These are phyloP conservation scores for Varanus salvator DNA, from an alignment of 2,113 vertebrate species.

Conservation along the genomic window DNA sequence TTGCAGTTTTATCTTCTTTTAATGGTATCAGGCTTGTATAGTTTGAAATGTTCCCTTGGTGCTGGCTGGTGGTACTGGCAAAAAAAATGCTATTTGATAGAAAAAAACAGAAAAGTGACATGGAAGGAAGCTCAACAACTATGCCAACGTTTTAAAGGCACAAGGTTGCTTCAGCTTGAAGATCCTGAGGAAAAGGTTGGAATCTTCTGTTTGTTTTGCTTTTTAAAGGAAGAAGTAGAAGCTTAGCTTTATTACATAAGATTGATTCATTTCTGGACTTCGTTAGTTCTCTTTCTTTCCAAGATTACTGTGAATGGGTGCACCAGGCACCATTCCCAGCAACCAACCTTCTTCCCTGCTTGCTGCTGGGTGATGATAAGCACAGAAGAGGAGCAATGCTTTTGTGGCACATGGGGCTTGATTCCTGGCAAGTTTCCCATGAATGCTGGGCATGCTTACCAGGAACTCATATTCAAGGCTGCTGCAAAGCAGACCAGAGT, in stretches of 20 bases:
- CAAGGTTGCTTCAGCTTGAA: slow-evolving; percentile 13
- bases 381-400: no score
- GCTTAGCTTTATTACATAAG: not conserved
- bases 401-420: no score
- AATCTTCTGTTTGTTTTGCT: not conserved
- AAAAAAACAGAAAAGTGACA: slow-evolving; percentile 13
- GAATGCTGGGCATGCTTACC: no score
- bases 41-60: slow-evolving; percentile 42
- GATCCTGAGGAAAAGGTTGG: slow-evolving; percentile 31
- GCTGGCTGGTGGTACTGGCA: slow-evolving; percentile 41
- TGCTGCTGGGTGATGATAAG: no score
- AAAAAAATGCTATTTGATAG: slow-evolving; percentile 33
- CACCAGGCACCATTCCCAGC: no score
- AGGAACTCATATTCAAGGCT: no score
- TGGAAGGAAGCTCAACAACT: slow-evolving; percentile 16
- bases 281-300: not conserved
- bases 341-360: no score
- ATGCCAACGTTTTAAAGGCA: slow-evolving; percentile 23
- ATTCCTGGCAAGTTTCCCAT: no score
- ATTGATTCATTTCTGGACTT: not conserved
- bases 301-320: not conserved
- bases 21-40: slow-evolving; percentile 18
- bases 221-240: not conserved
- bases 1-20: slow-evolving; percentile 1
- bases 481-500: no score